Conservation (phyloP, 37 sponge, comb jelly and placozoan species). For the Eunapius fragilis region DNA sequence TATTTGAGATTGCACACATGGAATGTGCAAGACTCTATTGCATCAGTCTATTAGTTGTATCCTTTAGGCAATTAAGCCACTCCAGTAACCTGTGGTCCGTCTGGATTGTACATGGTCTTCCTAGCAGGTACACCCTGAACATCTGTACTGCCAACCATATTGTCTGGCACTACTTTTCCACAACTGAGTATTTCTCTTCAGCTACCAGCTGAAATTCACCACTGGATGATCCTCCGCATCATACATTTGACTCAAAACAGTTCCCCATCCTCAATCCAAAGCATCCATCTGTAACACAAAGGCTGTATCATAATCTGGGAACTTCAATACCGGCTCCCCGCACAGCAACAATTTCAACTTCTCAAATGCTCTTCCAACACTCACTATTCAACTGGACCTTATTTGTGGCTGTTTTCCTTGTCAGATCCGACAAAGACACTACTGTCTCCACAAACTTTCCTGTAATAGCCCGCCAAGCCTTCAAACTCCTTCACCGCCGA, state of each 20-base stretch:
- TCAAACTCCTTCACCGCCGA: slow-evolving; percentile 41
- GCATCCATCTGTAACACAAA: slow-evolving; percentile 61
- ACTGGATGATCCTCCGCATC: slow-evolving; percentile 31
- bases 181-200: slow-evolving; percentile 38
- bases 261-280: slow-evolving; percentile 49
- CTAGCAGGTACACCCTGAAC: slow-evolving; percentile 45
- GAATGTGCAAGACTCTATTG: slow-evolving; percentile 43
- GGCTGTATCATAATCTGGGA: slow-evolving; percentile 13
- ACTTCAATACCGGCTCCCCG: slow-evolving; percentile 19
- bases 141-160: slow-evolving; percentile 23
- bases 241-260: slow-evolving; percentile 46
- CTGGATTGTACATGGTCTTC: slow-evolving; percentile 27
- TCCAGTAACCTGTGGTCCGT: slow-evolving; percentile 36
- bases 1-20: slow-evolving; percentile 19
- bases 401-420: slow-evolving; percentile 23
- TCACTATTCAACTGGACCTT: slow-evolving; percentile 16
- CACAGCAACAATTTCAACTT: slow-evolving; percentile 30
- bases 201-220: slow-evolving; percentile 31
- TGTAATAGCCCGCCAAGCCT: slow-evolving; percentile 56
- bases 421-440: slow-evolving; percentile 34
- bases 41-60: slow-evolving; percentile 26
- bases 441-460: slow-evolving; percentile 21
- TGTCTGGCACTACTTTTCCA: slow-evolving; percentile 43
- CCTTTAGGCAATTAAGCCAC: slow-evolving; percentile 47
- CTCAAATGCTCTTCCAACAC: slow-evolving; percentile 48